Base-by-base conservation (phyloP, 2,888 invertebrate genomes). In the Papilio protenor region DNA sequence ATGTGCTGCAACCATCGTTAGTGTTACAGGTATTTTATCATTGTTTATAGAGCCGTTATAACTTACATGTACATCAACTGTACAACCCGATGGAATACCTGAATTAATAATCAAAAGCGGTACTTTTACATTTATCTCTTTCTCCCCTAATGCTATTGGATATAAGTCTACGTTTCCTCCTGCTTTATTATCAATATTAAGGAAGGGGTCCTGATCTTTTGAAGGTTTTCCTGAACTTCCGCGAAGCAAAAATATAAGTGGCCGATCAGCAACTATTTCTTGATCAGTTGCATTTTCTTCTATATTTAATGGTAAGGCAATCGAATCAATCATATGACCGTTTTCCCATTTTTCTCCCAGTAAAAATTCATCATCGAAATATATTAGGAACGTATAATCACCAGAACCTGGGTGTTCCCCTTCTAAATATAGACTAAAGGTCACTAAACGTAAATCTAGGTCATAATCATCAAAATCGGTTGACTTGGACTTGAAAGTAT, bases 1-100 rank as follows among this genome's bases (percentile, higher is more conserved):
- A 83, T 93, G 89, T 1, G 87, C 92, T 57, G 93, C 92, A 55
- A 93, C 81, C 88, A 94, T 86, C 8, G 94, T 93, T 1, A 94
- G 78, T 49, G 85, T 81, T 45, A 94, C 75, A 21, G 93, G 91
- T 75, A 87, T 81, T 79, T 82, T 84, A 52, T 78, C 79, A 57
- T 80, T 83, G 21, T 88, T 85, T 45, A 80, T 74, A 76, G 81
- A 80, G 12, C 86, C 89, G 27, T 79, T 83, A n/a, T 86, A 79
- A 55, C 81, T 76, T 21, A 86, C 89, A 10, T 77, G 81, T 27
- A 92, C 88, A 79, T 84, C 81, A 10, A 93, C 86, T 45, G 81
- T 81, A 79, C 88, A 91, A 14, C 85, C 84, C 14, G 85, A 84
- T 18, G 70, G 75, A 76, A 85, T 80, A n/a, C 92, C 93, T 8